Conservation (phyloP, 2,888 invertebrate species). For the Pyrocoelia pectoralis region DNA sequence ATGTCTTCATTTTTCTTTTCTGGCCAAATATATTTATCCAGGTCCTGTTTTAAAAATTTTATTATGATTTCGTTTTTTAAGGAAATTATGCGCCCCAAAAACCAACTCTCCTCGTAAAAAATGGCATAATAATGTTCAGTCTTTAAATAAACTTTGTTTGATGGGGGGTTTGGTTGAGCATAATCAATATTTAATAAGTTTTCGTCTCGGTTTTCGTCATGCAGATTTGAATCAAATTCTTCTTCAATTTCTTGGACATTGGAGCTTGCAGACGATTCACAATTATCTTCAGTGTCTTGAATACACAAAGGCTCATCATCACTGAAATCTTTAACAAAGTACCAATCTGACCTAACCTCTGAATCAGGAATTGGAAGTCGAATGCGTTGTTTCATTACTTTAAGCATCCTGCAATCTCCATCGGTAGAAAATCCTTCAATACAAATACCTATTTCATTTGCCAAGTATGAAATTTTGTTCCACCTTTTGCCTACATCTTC, state of each 20-base stretch:
- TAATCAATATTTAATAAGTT: no score
- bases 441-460: neutral
- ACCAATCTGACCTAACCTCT: neutral
- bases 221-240: neutral
- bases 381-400: neutral
- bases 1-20: no score
- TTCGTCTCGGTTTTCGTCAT: no score
- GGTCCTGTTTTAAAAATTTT: constrained; percentile 2
- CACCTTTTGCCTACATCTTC: neutral
- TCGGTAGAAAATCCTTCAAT: neutral
- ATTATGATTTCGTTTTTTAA: constrained; percentile 3
- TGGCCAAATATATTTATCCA: no score
- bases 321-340: neutral
- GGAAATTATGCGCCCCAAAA: constrained; percentile 2
- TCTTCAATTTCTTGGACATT: neutral
- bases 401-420: neutral
- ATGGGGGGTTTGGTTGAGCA: no score
- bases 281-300: neutral
- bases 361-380: neutral
- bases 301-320: neutral
- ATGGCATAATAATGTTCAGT: neutral
- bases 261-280: constrained; percentile 1
- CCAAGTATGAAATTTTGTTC: neutral
- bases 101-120: neutral
- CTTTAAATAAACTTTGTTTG: constrained; percentile 1